Conservation (phyloP, 1,140 invertebrate species). For the Coelopa frigida region DNA sequence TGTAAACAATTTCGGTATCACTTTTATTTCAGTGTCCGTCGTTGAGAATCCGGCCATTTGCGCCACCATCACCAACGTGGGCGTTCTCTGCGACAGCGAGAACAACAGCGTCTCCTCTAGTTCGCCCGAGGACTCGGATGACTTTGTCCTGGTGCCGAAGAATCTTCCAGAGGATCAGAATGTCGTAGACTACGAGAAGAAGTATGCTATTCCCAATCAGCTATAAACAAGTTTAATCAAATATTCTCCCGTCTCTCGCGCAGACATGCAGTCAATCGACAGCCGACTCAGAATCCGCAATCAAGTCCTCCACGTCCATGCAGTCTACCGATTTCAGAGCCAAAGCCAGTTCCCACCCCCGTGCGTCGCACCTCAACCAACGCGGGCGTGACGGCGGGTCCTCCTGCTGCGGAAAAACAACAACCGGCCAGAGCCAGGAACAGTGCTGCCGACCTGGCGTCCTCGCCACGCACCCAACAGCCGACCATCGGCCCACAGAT, state of each 20-base stretch:
- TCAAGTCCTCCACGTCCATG: slow-evolving; percentile 61
- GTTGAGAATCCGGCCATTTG: slow-evolving; percentile 42
- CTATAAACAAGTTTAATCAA: slow-evolving; percentile 4
- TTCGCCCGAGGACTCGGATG: slow-evolving; percentile 66
- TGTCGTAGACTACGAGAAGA: slow-evolving; percentile 25
- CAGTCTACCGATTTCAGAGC: slow-evolving; percentile 63
- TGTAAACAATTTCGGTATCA: background rate
- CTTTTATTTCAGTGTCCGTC: slow-evolving; percentile 28
- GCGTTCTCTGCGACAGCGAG: slow-evolving; percentile 42
- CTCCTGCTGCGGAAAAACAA: slow-evolving; percentile 17
- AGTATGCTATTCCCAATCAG: slow-evolving; percentile 13
- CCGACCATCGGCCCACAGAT: slow-evolving; percentile 46
- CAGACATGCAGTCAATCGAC: slow-evolving; percentile 11
- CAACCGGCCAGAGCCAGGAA: slow-evolving; percentile 15
- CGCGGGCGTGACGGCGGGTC: background rate
- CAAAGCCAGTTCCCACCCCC: slow-evolving; percentile 72
- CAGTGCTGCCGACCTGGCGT: slow-evolving; percentile 18
- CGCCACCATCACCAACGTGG: slow-evolving; percentile 42
- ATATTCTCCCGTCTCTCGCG: background rate
- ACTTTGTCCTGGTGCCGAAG: slow-evolving; percentile 79
- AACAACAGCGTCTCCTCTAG: slow-evolving; percentile 50
- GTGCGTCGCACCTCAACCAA: slow-evolving; percentile 43
- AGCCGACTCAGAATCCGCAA: slow-evolving; percentile 24
- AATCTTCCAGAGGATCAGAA: slow-evolving; percentile 52
- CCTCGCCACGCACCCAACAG: slow-evolving; percentile 17